phyloP scores from a whole-genome alignment of 2,113 vertebrate genomes.

The Syngnathoides biaculeatus region DNA sequence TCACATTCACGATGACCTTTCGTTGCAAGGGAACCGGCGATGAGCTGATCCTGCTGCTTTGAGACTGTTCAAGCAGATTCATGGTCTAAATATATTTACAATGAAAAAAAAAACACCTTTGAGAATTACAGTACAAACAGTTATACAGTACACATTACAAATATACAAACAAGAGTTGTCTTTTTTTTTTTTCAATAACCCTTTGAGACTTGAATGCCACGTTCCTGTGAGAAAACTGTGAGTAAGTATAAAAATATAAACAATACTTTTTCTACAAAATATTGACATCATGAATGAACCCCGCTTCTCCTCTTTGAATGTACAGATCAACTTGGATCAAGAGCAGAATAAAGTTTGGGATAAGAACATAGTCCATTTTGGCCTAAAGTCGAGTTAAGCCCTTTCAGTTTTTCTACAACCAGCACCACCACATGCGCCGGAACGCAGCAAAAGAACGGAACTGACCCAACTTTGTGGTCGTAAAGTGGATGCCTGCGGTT shows the following conservation, averaged over 20 bases:
- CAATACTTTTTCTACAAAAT: conserved; percentile 72
- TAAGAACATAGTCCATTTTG: conserved; percentile 17
- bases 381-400: conserved; percentile 12
- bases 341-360: conserved; percentile 33
- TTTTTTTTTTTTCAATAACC: conserved; percentile 59
- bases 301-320: conserved; percentile 53
- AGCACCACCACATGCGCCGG: conserved; percentile 31
- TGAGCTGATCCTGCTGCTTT: conserved; percentile 35
- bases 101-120: background rate
- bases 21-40: conserved; percentile 26
- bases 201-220: conserved; percentile 60
- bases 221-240: conserved; percentile 62
- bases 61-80: conserved; percentile 49
- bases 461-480: conserved; percentile 28
- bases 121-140: conserved; percentile 60
- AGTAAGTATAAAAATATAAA: conserved; percentile 78
- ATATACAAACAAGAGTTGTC: conserved; percentile 69
- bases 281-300: conserved; percentile 70
- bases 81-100: conserved; percentile 66
- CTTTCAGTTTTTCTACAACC: conserved; percentile 38
- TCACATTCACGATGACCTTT: conserved; percentile 46
- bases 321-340: conserved; percentile 72
- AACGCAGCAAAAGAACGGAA: background rate
- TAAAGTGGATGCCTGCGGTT: conserved; percentile 38
- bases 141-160: conserved; percentile 70